A percentile compares a stretch with the other conserved stretches of the same genome.
Evolutionary conservation across 2,113 vertebrate species (phyloP).

Genomic region (Myiozetetes cayanensis): DNA sequence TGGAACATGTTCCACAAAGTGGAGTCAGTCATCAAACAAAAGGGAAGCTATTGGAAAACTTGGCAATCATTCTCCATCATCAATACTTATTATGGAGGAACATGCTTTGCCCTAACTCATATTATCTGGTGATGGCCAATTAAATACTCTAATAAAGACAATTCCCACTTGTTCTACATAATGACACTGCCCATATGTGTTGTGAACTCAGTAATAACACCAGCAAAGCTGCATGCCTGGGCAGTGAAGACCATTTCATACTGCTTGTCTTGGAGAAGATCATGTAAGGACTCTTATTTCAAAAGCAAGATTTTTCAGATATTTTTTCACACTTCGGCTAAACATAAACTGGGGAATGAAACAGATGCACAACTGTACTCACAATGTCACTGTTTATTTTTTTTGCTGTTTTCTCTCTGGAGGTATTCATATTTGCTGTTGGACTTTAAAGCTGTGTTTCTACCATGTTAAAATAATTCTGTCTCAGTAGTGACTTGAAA

Average conservation of each 20-base stretch:
- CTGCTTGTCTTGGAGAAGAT: neutral
- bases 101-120: neutral
- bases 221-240: neutral
- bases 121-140: neutral
- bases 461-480: neutral
- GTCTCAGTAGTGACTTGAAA: neutral
- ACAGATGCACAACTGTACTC: neutral
- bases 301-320: neutral
- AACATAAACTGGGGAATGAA: neutral
- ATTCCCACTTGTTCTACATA: conserved; percentile 27
- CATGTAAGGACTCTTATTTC: neutral
- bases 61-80: neutral
- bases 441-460: neutral
- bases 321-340: neutral
- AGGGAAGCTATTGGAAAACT: neutral
- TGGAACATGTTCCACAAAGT: neutral
- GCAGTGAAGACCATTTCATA: neutral
- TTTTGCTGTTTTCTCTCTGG: neutral
- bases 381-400: neutral
- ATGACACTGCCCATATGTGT: neutral
- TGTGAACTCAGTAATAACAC: neutral
- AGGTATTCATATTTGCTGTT: neutral
- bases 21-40: neutral
- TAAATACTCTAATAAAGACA: conserved; percentile 43
- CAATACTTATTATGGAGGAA: neutral